Evolutionary conservation across 2,888 invertebrate genomes (phyloP).

Genomic region (Lysandra coridon): DNA sequence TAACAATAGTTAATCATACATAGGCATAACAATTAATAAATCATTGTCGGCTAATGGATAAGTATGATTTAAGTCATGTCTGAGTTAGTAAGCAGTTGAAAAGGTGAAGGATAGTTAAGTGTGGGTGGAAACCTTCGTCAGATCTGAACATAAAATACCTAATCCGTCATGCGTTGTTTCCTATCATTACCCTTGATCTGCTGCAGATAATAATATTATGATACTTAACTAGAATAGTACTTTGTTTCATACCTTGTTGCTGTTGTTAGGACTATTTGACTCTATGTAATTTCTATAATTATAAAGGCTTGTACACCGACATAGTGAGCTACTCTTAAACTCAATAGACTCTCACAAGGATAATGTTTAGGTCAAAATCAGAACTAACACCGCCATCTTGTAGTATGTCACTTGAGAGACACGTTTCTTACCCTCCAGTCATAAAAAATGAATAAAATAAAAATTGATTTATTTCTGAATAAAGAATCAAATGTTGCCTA

Average conservation of each 20-base stretch:
- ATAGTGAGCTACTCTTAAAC: too few relatives aligned
- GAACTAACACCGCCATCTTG: too few relatives aligned
- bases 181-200: slow-evolving; percentile 17
- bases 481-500: too few relatives aligned
- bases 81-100: slow-evolving; percentile 10
- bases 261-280: neutral
- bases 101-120: slow-evolving; percentile 12
- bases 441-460: too few relatives aligned
- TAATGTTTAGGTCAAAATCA: too few relatives aligned
- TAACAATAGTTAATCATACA: neutral
- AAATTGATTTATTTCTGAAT: too few relatives aligned
- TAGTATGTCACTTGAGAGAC: too few relatives aligned
- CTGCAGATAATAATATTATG: neutral
- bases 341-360: too few relatives aligned
- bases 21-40: neutral
- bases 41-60: neutral
- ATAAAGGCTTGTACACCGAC: too few relatives aligned
- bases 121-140: slow-evolving; percentile 4
- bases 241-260: neutral
- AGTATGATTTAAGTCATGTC: neutral
- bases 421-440: too few relatives aligned
- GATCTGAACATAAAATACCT: slow-evolving; percentile 7
- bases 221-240: neutral
- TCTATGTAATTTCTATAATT: neutral
- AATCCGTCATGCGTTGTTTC: slow-evolving; percentile 13